A percentile compares a stretch with the other conserved stretches of the same genome.
Evolutionary conservation across 1,140 invertebrate species (phyloP).

Genomic region (Aphidius gifuensis): DNA sequence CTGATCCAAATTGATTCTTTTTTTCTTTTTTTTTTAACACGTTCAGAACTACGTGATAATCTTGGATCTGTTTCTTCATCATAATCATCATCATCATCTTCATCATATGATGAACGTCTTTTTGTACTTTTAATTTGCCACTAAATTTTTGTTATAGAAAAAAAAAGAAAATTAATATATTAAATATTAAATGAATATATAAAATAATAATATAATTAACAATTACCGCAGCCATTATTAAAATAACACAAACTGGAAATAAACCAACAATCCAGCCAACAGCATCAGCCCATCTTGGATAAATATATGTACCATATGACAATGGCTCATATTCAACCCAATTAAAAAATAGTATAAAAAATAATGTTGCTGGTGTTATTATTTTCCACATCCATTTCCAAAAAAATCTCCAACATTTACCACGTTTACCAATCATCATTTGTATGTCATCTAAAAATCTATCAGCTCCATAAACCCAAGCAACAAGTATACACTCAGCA

Average conservation of each 20-base stretch:
- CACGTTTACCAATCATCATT: slow-evolving; percentile 73
- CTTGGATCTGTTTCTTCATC: slow-evolving; percentile 35
- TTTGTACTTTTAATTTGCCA: slow-evolving; percentile 37
- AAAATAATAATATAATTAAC: not conserved
- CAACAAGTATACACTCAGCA: slow-evolving; percentile 72
- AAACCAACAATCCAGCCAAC: slow-evolving; percentile 76
- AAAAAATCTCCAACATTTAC: slow-evolving; percentile 69
- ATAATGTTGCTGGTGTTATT: slow-evolving; percentile 72
- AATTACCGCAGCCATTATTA: slow-evolving; percentile 61
- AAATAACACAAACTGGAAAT: slow-evolving; percentile 68
- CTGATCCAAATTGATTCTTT: slow-evolving; percentile 35
- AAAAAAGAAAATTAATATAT: not conserved
- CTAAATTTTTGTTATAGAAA: slow-evolving; percentile 26
- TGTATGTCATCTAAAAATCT: slow-evolving; percentile 77
- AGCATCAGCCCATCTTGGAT: slow-evolving; percentile 73
- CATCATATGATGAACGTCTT: slow-evolving; percentile 35
- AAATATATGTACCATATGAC: slow-evolving; percentile 69
- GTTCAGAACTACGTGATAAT: slow-evolving; percentile 26
- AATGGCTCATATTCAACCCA: slow-evolving; percentile 78
- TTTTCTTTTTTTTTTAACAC: slow-evolving; percentile 28
- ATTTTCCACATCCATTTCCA: slow-evolving; percentile 80
- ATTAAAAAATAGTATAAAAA: slow-evolving; percentile 79
- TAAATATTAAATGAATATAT: not conserved
- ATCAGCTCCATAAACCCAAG: slow-evolving; percentile 80
- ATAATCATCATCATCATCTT: slow-evolving; percentile 41